A percentile compares a stretch with the other conserved stretches of the same genome.
Evolutionary conservation across 2,888 invertebrate genomes (phyloP).

Genomic region (Habrosyne pyritoides): DNA sequence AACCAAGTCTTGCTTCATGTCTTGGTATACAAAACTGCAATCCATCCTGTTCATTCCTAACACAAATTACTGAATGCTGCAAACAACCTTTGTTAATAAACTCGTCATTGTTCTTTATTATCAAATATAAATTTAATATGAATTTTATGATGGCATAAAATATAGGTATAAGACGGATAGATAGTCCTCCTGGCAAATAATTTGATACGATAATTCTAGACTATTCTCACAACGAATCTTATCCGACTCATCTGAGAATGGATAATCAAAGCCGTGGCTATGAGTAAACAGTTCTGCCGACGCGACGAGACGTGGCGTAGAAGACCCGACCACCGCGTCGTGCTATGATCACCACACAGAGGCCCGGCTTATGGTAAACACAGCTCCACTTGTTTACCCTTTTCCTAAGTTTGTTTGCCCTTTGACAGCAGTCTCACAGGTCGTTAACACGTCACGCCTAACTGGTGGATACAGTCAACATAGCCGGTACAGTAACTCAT

Average conservation of each 20-base stretch:
- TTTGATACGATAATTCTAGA: not conserved
- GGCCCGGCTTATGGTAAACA: constrained; percentile 63
- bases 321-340: constrained; percentile 61
- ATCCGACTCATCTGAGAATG: not conserved
- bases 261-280: not conserved
- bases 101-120: no score
- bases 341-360: constrained; percentile 58
- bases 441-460: constrained; percentile 78
- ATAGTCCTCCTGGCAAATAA: no score
- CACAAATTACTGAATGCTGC: no score
- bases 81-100: no score
- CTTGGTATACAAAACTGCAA: no score
- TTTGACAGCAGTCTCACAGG: constrained; percentile 82
- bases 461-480: constrained; percentile 55
- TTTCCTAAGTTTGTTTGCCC: constrained; percentile 66
- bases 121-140: no score
- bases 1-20: no score
- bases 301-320: constrained; percentile 13
- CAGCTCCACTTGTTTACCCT: constrained; percentile 57
- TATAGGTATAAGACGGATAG: no score
- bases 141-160: no score
- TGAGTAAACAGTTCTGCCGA: not conserved
- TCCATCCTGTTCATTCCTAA: no score
- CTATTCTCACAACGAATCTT: not conserved
- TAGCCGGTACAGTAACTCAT: constrained; percentile 27